Conservation (phyloP, 2,113 vertebrate species). For the Cygnus buccinator region DNA sequence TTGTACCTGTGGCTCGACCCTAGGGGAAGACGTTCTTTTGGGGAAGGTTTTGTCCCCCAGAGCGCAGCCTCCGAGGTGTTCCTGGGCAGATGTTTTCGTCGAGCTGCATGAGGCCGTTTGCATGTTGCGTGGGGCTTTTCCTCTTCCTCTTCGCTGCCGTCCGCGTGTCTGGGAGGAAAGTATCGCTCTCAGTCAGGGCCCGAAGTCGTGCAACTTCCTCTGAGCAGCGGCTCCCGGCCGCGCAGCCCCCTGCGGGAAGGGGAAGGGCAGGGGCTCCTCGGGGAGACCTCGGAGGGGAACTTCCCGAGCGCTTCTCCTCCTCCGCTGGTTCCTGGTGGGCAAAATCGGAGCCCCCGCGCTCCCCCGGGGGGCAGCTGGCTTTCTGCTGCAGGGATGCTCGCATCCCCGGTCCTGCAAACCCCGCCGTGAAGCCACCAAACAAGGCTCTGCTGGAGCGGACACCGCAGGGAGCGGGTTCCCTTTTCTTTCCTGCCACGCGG, state of each 20-base stretch:
- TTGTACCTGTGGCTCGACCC: not conserved
- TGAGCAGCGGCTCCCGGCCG: not conserved
- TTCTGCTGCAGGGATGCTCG: not conserved
- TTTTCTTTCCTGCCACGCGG: not conserved
- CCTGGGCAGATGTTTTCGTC: not conserved
- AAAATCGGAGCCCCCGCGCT: not conserved
- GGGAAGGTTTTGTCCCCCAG: too few species aligned
- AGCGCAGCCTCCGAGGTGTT: not conserved
- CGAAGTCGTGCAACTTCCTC: constrained; percentile 22
- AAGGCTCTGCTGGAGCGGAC: too few species aligned
- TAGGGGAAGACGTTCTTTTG: not conserved
- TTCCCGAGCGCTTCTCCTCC: not conserved
- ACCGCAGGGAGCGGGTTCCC: fast-evolving
- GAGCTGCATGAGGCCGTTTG: not conserved
- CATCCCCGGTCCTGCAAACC: not conserved
- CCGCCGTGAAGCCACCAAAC: not conserved
- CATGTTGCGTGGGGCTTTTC: constrained; percentile 8
- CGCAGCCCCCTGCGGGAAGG: not conserved
- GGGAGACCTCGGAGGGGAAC: not conserved
- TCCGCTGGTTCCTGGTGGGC: not conserved
- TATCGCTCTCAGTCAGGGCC: not conserved
- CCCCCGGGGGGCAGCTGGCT: not conserved
- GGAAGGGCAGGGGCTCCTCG: not conserved
- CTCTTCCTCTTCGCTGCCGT: constrained; percentile 15
- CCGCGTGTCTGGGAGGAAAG: not conserved